phyloP scores from a whole-genome alignment of 2,113 vertebrate genomes.

The Lophius piscatorius region DNA sequence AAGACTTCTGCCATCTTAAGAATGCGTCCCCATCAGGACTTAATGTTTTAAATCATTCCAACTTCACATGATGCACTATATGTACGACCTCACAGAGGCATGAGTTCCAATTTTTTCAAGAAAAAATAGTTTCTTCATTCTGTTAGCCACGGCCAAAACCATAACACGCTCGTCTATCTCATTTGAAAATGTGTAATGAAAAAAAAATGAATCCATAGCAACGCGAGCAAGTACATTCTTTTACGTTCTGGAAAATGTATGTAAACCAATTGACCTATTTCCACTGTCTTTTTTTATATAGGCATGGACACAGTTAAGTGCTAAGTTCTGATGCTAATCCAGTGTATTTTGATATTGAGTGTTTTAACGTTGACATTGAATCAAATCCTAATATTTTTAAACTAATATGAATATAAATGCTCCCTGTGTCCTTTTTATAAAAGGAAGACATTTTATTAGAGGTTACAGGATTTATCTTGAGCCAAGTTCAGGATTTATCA shows the following conservation, averaged over 20 bases:
- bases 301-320: slow-evolving; percentile 38
- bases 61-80: no score
- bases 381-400: slow-evolving; percentile 58
- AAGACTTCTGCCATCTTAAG: no score
- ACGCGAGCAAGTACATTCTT: slow-evolving; percentile 16
- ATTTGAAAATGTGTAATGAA: slow-evolving; percentile 26
- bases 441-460: slow-evolving; percentile 47
- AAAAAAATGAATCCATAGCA: slow-evolving; percentile 12
- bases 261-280: slow-evolving; percentile 20
- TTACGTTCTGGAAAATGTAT: slow-evolving; percentile 28
- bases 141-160: background rate
- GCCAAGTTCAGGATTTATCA: slow-evolving; percentile 67
- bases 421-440: slow-evolving; percentile 30
- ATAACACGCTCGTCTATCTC: background rate
- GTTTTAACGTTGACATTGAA: slow-evolving; percentile 60
- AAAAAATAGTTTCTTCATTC: background rate
- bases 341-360: slow-evolving; percentile 58
- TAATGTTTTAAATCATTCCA: no score
- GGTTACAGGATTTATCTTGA: slow-evolving; percentile 58
- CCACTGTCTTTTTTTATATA: slow-evolving; percentile 28
- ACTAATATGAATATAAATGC: slow-evolving; percentile 64
- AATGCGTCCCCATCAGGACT: no score
- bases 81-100: no score
- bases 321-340: slow-evolving; percentile 58
- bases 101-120: no score